Base-by-base conservation (phyloP, 2,888 invertebrate genomes). In the Cheilosia urbana region DNA sequence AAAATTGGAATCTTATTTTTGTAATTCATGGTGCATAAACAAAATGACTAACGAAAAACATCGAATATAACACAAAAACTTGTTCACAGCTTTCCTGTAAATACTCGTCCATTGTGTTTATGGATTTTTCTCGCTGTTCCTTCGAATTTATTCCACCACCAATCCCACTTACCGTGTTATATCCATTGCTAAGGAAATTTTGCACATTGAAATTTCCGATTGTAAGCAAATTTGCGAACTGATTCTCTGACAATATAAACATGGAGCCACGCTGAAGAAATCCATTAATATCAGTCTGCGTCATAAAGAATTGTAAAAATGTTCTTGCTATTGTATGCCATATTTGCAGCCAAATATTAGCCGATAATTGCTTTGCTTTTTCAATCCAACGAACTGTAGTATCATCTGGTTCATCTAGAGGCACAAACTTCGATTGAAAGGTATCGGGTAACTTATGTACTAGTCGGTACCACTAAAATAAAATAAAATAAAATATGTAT, bases 231-330 rank as follows among this genome's bases (percentile, higher is more conserved):
- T 88, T 88, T 15, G 94, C 93, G 88, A 98, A 96, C 90, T 99
- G 98, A 9, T 94, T 93, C 81, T 95, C 94, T 0, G 99, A 99
- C 88, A 98, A 94, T 62, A 99, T 98, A 93, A 98, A 99, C 99
- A 99, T 99, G 1, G 98, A 98, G 9, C 99, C 99, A 65, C 99
- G 94, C 17, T 96, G 96, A 15, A 98, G 93, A 93, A 92, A 97
- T 95, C 98, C 98, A 93, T 99, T 99, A 88, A 98, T 97, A 88
- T 98, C 98, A 2, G 99, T 99, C 91, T 97, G 96, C 37, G 98
- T 97, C 96, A 98, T 96, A 93, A 99, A 98, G 93, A 96, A 95
- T 87, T 96, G 95, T 21, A 99, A 94, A 49, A 98, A 93, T n/a
- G 96, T 94, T 89, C 96, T 96, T 17, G 96, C 97, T 45, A 99